Conservation (phyloP, 2,113 vertebrate genomes). For the Irena cyanogastra region DNA sequence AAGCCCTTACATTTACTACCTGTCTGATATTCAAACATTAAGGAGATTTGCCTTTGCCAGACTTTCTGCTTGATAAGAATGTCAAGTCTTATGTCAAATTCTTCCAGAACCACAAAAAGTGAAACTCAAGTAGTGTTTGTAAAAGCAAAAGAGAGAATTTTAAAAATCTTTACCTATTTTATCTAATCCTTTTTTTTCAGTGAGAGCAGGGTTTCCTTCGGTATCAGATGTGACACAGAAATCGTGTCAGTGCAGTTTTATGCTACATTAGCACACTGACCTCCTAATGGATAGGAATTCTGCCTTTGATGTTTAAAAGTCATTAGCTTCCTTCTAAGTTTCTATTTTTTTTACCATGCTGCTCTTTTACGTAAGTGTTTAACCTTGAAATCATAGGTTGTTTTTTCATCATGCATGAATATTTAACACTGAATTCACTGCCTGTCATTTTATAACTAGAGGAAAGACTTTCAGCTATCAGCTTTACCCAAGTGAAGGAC, state of each 20-base stretch:
- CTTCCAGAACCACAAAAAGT: neutral
- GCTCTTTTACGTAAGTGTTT: neutral
- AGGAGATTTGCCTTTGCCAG: neutral
- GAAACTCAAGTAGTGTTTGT: neutral
- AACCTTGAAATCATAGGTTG: conserved; percentile 13
- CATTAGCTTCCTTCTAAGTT: neutral
- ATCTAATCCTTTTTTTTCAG: neutral
- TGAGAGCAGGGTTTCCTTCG: neutral
- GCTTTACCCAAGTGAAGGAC: neutral
- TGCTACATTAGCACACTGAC: neutral
- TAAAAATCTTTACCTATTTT: neutral
- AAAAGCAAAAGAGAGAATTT: neutral
- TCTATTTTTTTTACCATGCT: neutral
- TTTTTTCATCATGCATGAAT: neutral
- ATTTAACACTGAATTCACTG: neutral
- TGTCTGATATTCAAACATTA: neutral
- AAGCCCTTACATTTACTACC: neutral
- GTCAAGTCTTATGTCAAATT: neutral
- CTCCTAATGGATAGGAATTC: neutral
- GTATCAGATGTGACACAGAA: neutral
- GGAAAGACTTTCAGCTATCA: neutral
- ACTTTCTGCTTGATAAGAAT: neutral
- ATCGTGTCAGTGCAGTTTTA: neutral
- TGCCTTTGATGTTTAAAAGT: conserved; percentile 23
- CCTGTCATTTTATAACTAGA: neutral